Conservation (phyloP, 2,113 vertebrate genomes). For the Mormoops blainvillei region DNA sequence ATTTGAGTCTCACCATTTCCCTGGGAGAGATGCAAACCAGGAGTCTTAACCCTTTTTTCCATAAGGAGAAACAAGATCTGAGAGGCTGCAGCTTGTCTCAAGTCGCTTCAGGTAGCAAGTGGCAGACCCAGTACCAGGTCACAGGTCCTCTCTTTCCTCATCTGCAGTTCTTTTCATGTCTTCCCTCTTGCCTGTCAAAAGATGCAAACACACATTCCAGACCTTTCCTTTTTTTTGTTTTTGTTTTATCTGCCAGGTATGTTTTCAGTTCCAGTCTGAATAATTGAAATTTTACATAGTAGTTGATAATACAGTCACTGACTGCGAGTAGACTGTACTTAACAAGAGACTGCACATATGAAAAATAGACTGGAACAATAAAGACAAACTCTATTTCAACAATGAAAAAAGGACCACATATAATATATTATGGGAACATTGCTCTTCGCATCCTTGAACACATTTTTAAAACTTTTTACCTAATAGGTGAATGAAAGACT, state of each 20-base stretch:
- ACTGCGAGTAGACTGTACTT: not conserved
- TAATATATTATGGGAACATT: not conserved
- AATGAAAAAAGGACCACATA: not conserved
- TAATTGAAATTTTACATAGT: not conserved
- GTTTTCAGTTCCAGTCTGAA: not conserved
- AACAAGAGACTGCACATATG: not conserved
- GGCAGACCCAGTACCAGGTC: not conserved
- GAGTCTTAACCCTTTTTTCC: not conserved
- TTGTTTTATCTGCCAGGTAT: not conserved
- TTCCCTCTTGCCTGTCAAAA: not conserved
- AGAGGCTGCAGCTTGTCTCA: not conserved
- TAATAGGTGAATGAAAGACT: not conserved
- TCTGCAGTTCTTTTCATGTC: not conserved
- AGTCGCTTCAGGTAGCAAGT: not conserved
- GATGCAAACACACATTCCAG: not conserved
- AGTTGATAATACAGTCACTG: not conserved
- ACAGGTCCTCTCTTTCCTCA: too few relatives aligned
- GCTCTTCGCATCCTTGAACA: not conserved
- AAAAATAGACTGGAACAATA: not conserved
- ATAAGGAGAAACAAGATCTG: not conserved
- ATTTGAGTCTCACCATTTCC: not conserved
- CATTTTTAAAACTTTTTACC: not conserved
- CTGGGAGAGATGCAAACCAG: not conserved
- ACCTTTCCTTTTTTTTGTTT: not conserved
- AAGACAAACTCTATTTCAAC: not conserved